Percentiles rank a stretch among this genome's conserved stretches.
Evolutionary conservation across 2,797 vertebrate genomes (phyloP).

Genomic region (Anableps anableps): DNA sequence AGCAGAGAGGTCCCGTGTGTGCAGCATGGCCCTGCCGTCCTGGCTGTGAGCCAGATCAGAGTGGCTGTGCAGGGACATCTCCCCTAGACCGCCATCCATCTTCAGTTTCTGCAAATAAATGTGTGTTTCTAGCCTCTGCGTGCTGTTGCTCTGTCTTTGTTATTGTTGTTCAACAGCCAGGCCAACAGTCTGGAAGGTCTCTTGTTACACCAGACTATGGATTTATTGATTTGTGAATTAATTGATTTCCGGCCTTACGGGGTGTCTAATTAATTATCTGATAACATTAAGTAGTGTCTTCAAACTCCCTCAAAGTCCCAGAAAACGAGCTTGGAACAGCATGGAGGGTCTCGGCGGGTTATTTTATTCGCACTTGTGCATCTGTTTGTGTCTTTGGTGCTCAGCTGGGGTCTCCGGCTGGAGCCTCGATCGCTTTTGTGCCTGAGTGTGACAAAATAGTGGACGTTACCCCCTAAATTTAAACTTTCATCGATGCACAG

Average conservation of each 20-base stretch:
- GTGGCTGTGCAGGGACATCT: slow-evolving; percentile 86
- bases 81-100: slow-evolving; percentile 84
- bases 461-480: slow-evolving; percentile 42
- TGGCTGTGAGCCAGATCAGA: slow-evolving; percentile 81
- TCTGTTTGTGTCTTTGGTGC: slow-evolving; percentile 55
- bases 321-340: slow-evolving; percentile 49
- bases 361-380: slow-evolving; percentile 57
- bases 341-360: slow-evolving; percentile 25
- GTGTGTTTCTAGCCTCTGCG: slow-evolving; percentile 5
- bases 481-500: slow-evolving; percentile 49
- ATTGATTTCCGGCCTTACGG: slow-evolving; percentile 77
- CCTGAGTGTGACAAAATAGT: slow-evolving; percentile 71
- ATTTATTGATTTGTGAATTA: slow-evolving; percentile 82
- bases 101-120: slow-evolving; percentile 38
- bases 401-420: slow-evolving; percentile 52
- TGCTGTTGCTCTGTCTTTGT: slow-evolving; percentile 55
- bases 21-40: slow-evolving; percentile 82
- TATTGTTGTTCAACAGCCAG: slow-evolving; percentile 61
- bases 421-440: slow-evolving; percentile 65
- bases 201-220: slow-evolving; percentile 76
- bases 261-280: slow-evolving; percentile 81
- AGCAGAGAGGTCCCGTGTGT: slow-evolving; percentile 81
- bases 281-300: slow-evolving; percentile 78
- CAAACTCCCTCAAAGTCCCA: slow-evolving; percentile 72
- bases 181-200: slow-evolving; percentile 67